Conservation (phyloP, 2,888 invertebrate genomes). For the Ophonus ardosiacus region DNA sequence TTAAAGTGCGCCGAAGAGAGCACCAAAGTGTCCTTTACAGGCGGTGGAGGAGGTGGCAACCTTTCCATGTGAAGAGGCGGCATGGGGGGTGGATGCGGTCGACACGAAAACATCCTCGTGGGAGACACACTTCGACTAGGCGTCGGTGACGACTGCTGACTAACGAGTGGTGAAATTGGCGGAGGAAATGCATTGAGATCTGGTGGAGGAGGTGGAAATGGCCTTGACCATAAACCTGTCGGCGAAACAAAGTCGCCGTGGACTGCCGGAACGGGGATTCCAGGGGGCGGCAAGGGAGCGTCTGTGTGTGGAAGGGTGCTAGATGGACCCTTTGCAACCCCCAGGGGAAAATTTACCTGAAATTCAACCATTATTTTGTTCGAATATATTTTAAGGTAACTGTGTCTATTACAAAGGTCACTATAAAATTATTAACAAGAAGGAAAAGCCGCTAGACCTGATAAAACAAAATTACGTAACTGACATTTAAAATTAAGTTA, state of each 20-base stretch:
- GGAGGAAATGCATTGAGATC: conserved; percentile 78
- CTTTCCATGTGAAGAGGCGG: conserved; percentile 70
- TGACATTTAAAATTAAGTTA: too few relatives aligned
- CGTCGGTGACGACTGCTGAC: conserved; percentile 86
- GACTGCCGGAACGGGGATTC: conserved; percentile 74
- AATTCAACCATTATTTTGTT: not conserved
- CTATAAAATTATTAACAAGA: too few relatives aligned
- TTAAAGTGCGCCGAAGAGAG: conserved; percentile 67
- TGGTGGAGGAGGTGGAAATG: conserved; percentile 76
- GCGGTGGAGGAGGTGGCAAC: conserved; percentile 60
- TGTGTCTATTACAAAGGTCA: too few relatives aligned
- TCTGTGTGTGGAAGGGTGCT: conserved; percentile 25
- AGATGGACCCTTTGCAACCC: conserved; percentile 28
- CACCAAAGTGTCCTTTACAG: conserved; percentile 65
- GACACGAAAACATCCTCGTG: conserved; percentile 72
- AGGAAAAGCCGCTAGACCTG: too few relatives aligned
- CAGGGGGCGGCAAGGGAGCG: conserved; percentile 74
- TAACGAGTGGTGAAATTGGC: conserved; percentile 85
- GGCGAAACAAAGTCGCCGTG: conserved; percentile 76
- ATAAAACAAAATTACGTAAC: too few relatives aligned
- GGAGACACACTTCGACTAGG: conserved; percentile 84
- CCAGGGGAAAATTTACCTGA: not conserved
- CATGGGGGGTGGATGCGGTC: conserved; percentile 75
- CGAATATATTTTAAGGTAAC: too few relatives aligned
- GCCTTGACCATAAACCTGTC: conserved; percentile 76